Evolutionary conservation across 2,888 invertebrate genomes (phyloP).

Genomic region (Phoenoteleia sp.): DNA sequence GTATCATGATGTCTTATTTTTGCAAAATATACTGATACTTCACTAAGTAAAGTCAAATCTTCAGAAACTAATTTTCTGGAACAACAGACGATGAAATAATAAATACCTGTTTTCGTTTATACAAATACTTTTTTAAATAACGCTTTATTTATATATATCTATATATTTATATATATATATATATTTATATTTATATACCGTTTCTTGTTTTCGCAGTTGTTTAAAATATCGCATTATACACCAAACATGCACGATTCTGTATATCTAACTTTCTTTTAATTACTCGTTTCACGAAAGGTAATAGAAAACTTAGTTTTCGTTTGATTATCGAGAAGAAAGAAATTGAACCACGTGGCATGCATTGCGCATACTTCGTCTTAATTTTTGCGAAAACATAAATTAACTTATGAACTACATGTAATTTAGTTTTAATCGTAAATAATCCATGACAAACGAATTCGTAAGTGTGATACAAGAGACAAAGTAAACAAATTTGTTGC

Average conservation of each 20-base stretch:
- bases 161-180: constrained; percentile 22
- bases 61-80: no score
- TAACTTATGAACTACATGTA: constrained; percentile 18
- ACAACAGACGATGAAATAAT: no score
- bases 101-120: not conserved
- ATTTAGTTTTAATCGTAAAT: not conserved
- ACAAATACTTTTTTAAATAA: constrained; percentile 15
- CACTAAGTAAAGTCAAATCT: no score
- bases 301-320: not conserved
- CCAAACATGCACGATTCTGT: not conserved
- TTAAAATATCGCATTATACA: not conserved
- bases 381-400: constrained; percentile 30
- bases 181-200: constrained; percentile 12
- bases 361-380: not conserved
- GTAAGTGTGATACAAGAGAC: no score
- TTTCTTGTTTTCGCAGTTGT: not conserved
- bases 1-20: no score
- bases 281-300: no score
- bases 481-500: no score
- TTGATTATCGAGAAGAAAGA: not conserved
- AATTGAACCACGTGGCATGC: not conserved
- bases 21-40: no score
- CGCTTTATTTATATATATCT: constrained; percentile 31
- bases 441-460: no score
- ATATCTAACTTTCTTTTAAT: not conserved